Evolutionary conservation across 1,140 invertebrate species (phyloP), one percentile per base, ranked within the genome.

Genomic region (Drosophila dunni): DNA sequence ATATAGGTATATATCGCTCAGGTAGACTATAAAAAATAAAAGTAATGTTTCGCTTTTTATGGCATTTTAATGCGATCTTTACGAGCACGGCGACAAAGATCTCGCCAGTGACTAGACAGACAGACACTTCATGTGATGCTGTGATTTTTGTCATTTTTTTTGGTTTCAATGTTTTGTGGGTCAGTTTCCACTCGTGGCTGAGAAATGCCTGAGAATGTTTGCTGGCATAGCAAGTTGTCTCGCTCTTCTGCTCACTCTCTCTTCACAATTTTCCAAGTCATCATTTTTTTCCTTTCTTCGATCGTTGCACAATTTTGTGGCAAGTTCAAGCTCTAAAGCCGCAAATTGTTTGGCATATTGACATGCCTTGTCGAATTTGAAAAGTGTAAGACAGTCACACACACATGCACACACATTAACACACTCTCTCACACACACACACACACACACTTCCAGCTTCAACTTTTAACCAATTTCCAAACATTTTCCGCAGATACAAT

Each of bases 31-130:
- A 73, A 78, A 81, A 81, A 85, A 65, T 68, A 81, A 86, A 73
- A 88, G 79, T 84, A 71, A 79, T 78, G 67, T 62, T 17, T 62
- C 66, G 57, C 34, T 67, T 76, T 88, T 82, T 71, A 86, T 80
- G 70, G 68, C 63, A 51, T 83, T 88, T 81, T 89, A 84, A 89
- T 89, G 84, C 68, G 67, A 83, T 78, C 84, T 83, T 81, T 75
- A 89, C 48, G 66, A 79, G 74, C 56, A 57, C 69, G 78, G 78
- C 70, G 84, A 89, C 84, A 78, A 89, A 82, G 72, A 85, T 85
- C 73, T 61, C 40, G 29, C n/a, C 34, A 17, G 11, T 29, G 44
- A 57, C 48, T 63, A 54, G 64, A 40, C 54, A 61, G 45, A 60
- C 60, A 36, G 24, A 42, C 3, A 29, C 6, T 29, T 58, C 46